Evolutionary conservation across 2,797 vertebrate genomes (phyloP), one percentile per base, ranked within the genome.

Genomic region (Potorous gilbertii): DNA sequence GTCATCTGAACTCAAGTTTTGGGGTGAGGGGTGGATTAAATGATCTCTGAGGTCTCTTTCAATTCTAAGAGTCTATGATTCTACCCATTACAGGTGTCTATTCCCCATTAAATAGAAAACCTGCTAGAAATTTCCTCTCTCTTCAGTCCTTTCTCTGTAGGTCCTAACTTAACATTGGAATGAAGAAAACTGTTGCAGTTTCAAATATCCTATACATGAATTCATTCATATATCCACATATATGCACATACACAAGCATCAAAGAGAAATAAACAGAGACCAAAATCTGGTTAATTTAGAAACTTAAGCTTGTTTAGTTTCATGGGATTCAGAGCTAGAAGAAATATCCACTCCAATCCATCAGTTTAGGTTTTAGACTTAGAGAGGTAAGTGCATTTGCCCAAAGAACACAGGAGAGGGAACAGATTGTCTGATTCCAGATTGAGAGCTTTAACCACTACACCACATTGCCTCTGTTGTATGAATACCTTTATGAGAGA

Each of bases 401-500:
- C 4, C n/a, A 40, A 81, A 46, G 18, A 24, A 81, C 40, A 81
- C 10, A 40, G 18, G 34, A 40, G 16, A 74, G 66, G 40, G 12
- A 46, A 24, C 74, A 46, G 40, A 9, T 46, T 10, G 24, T 87
- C 10, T 50, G 31, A 50, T 10, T 50, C 40, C 74, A 87, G 28
- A 50, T 87, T 87, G 40, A 87, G 74, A 87, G 40, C 21, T 87
- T 40, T 87, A 8, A 50, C 24, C 10, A 87, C 74, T 87, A 87
- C 0, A 87, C 40, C 40, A 87, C 40, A 87, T 50, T 87, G 40
- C 74, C 74, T 50, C 40, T 94, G 4, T 59, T 96, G 56, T 50
- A 4, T 93, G 29, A 95, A 93, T 81, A 95, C 29, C 90, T 56
- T 92, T 94, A 94, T 96, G 96, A 93, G 54, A 97, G 54, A 54